Conservation (phyloP, 2,888 invertebrate species). For the Camponotus fellah region DNA sequence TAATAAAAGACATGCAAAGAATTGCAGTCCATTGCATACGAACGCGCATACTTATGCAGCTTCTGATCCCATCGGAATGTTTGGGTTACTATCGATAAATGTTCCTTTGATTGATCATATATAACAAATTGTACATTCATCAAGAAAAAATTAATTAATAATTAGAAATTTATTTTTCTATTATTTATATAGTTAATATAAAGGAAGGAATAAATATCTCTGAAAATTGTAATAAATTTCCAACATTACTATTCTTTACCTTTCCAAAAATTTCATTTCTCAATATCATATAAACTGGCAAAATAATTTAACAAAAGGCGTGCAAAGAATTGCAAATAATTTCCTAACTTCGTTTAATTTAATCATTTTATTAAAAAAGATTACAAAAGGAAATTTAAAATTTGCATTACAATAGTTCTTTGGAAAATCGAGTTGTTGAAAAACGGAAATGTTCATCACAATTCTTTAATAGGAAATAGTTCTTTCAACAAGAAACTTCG, state of each 20-base stretch:
- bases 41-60: neutral
- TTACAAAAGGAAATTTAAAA: neutral
- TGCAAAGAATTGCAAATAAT: too few relatives aligned
- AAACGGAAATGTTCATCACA: slow-evolving; percentile 4
- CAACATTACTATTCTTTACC: neutral
- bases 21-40: slow-evolving; percentile 12
- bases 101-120: neutral
- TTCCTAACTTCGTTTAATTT: neutral
- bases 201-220: neutral
- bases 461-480: slow-evolving; percentile 33
- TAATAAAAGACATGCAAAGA: slow-evolving; percentile 32
- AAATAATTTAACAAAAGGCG: too few relatives aligned
- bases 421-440: neutral
- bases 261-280: neutral
- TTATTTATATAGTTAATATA: neutral
- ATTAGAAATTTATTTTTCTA: neutral
- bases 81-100: neutral
- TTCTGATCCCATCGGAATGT: neutral
- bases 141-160: neutral
- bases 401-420: neutral
- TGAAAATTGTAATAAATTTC: slow-evolving; percentile 23
- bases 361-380: neutral
- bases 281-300: neutral
- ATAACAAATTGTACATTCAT: slow-evolving; percentile 7
- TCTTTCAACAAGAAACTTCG: neutral